Conservation (phyloP, 2,888 invertebrate species). For the Plusia festucae region DNA sequence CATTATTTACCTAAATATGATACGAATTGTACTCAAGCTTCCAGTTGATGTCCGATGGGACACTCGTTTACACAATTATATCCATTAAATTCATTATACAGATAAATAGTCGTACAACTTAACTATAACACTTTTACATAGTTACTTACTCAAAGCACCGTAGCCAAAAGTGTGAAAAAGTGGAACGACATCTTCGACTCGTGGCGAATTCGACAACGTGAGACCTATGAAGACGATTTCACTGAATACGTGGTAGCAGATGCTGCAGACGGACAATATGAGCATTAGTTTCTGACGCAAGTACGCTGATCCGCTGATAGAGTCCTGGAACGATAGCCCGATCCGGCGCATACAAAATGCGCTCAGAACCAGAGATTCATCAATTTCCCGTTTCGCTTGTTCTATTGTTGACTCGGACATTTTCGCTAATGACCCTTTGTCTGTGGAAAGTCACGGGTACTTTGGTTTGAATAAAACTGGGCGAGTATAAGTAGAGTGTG, state of each 20-base stretch:
- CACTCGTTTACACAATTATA: background rate
- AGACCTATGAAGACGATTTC: constrained; percentile 80
- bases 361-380: constrained; percentile 73
- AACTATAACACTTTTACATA: constrained; percentile 47
- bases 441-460: constrained; percentile 52
- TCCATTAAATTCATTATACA: no score
- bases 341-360: constrained; percentile 78
- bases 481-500: constrained; percentile 61
- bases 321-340: constrained; percentile 75
- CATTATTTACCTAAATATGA: no score
- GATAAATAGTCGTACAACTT: constrained; percentile 52
- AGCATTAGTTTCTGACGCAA: constrained; percentile 75
- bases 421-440: constrained; percentile 61
- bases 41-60: no score
- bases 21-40: no score
- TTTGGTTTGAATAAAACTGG: constrained; percentile 56
- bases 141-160: constrained; percentile 81
- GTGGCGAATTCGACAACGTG: constrained; percentile 80
- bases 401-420: constrained; percentile 69
- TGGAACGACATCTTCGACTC: constrained; percentile 84
- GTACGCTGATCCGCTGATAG: constrained; percentile 62
- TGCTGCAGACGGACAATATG: constrained; percentile 69
- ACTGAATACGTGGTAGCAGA: constrained; percentile 83
- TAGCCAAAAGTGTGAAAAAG: constrained; percentile 85
- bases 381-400: constrained; percentile 78